Evolutionary conservation across 2,888 invertebrate species (phyloP).

Genomic region (Caenorhabditis sp.): DNA sequence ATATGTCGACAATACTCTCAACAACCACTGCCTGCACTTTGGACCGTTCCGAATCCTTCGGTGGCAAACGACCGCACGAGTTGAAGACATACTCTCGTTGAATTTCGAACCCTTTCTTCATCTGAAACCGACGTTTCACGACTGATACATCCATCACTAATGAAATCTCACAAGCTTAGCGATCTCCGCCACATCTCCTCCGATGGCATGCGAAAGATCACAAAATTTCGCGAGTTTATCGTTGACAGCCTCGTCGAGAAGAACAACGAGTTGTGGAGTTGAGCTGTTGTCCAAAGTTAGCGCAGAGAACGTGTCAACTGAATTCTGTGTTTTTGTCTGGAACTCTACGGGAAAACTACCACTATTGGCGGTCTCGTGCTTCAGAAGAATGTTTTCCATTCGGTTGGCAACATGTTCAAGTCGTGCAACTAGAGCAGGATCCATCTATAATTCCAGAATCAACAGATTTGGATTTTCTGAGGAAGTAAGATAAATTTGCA

Average conservation of each 20-base stretch:
- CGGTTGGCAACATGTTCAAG: constrained; percentile 20
- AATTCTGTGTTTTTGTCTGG: not conserved
- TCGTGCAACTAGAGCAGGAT: constrained; percentile 14
- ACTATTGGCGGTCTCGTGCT: not conserved
- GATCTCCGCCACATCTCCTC: not conserved
- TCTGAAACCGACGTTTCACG: not conserved
- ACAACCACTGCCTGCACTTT: no score
- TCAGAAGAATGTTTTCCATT: constrained; percentile 28
- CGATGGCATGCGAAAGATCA: not conserved
- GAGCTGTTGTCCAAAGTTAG: not conserved
- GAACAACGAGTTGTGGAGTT: not conserved
- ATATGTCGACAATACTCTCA: no score
- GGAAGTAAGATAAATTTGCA: no score
- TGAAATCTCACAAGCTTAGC: not conserved
- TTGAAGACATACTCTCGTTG: constrained; percentile 25
- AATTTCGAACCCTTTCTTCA: not conserved
- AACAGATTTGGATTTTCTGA: no score
- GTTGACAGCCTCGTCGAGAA: not conserved
- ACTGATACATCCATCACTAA: no score
- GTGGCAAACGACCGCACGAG: no score
- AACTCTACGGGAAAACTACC: not conserved
- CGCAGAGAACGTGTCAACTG: not conserved
- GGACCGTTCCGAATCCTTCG: no score
- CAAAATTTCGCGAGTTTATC: not conserved
- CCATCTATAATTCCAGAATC: constrained; percentile 24